Conservation (phyloP, 2,888 invertebrate species). For the Lycophotia porphyrea region DNA sequence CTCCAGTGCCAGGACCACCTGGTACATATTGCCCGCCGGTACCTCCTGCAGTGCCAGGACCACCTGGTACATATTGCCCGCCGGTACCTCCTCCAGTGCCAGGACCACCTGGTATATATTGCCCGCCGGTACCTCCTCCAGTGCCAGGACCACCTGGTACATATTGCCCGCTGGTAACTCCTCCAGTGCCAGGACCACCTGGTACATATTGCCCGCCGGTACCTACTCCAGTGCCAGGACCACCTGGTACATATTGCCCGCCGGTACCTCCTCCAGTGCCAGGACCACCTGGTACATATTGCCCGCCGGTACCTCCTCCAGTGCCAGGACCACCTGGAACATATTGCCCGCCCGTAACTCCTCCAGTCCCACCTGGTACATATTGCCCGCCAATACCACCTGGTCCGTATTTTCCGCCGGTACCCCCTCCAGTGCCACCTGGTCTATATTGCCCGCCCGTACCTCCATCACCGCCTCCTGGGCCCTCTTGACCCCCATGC, state of each 20-base stretch:
- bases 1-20: neutral
- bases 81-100: neutral
- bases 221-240: neutral
- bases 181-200: conserved; percentile 31
- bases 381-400: neutral
- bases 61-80: neutral
- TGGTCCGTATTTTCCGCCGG: neutral
- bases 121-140: neutral
- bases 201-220: conserved; percentile 35
- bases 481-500: conserved; percentile 45
- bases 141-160: neutral
- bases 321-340: neutral
- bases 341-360: neutral
- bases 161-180: conserved; percentile 8
- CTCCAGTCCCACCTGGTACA: neutral
- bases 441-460: conserved; percentile 10
- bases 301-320: neutral
- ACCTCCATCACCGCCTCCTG: conserved; percentile 25
- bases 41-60: neutral
- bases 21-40: neutral
- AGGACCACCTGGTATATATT: neutral
- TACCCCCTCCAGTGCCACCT: neutral
- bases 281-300: conserved; percentile 2
- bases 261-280: neutral
- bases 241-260: neutral